Evolutionary conservation across 2,797 vertebrate genomes (phyloP), one percentile per base, ranked within the genome.

Genomic region (Acanthopagrus latus): DNA sequence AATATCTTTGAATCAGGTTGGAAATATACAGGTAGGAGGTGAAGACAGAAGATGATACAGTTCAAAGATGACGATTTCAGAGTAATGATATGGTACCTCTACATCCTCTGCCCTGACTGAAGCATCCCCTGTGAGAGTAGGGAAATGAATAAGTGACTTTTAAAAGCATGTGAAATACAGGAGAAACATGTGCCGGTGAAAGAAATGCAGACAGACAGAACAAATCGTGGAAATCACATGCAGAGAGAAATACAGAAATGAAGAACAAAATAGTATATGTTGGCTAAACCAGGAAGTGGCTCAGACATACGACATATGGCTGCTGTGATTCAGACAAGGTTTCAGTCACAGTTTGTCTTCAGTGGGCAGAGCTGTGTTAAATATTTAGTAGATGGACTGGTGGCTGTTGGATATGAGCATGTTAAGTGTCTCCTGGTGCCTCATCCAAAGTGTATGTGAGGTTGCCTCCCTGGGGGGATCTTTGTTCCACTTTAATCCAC

Each of bases 81-180:
- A 59, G 23, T 5, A 44, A 38, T 25, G 12, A 41, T 62, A 6
- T 1, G 0, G 7, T 91, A 94, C 93, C 91, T 92, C 56, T 4
- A 73, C 78, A 14, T 94, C 92, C 76, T 95, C 92, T 57, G 85
- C 92, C 41, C 70, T 80, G 65, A 84, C 50, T 23, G 92, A 89
- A 20, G 76, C 50, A 74, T 94, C 91, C 59, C 95, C 94, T 96
- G 51, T 55, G 20, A 82, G 84, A 86, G 71, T 66, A 67, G 2
- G 82, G 16, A 73, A 56, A 68, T 50, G 0, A 58, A 33, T 65
- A 20, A 66, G 44, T 43, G 5, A 59, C 17, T 25, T 75, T 29
- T 5, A 63, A 79, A 64, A 23, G 7, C 0, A 27, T 43, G 1
- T 5, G 4, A 75, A 78, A 71, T 57, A 3, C 1, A 29, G n/a